Evolutionary conservation across 2,113 vertebrate genomes (phyloP), one percentile per base, ranked within the genome.

Genomic region (Microcebus griseorufus): DNA sequence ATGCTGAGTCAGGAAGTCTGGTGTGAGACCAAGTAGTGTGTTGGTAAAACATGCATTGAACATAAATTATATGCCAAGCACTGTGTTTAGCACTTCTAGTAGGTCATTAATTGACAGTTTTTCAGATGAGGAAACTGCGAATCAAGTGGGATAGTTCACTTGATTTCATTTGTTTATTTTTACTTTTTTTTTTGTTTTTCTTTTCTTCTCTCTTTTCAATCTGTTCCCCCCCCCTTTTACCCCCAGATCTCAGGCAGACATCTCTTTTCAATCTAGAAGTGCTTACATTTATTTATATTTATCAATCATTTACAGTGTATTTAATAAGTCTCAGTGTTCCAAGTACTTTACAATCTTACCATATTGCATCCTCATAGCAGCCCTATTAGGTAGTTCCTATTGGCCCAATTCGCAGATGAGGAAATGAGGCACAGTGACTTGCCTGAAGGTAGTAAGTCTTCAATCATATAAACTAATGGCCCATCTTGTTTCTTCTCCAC

Each of bases 141-240:
- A 42, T 92, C 62, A 86, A 17, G n/a, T 25, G 81, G 67, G 32
- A 64, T 34, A 78, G 48, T 32, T 95, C 62, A 60, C 72, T 90
- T n/a, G 60, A 64, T 69, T 93, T 94, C 62, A 58, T n/a, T 70
- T 55, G 34, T 90, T 94, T 92, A 55, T 64, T 93, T 29, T 32
- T 67, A 53, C 13, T 62, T 94, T 91, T 39, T 70, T 42, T 89
- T 76, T 94, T 69, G 32, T 75, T 90, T 27, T 64, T 64, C 17
- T 32, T 51, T 53, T 85, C 27, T 67, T n/a, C 53, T 55, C 53
- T 53, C 53, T 55, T 55, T 18, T 53, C 51, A 53, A 53, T 53
- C 51, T 53, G 17, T 53, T 4, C 14, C 4, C 14, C 14, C 14
- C 1, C 14, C 14, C 3, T 53, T 53, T 53, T 55, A 55, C 53